A percentile compares a stretch with the other conserved stretches of the same genome.
Evolutionary conservation across 2,888 invertebrate genomes (phyloP).

Genomic region (Mactromeris polynyma): DNA sequence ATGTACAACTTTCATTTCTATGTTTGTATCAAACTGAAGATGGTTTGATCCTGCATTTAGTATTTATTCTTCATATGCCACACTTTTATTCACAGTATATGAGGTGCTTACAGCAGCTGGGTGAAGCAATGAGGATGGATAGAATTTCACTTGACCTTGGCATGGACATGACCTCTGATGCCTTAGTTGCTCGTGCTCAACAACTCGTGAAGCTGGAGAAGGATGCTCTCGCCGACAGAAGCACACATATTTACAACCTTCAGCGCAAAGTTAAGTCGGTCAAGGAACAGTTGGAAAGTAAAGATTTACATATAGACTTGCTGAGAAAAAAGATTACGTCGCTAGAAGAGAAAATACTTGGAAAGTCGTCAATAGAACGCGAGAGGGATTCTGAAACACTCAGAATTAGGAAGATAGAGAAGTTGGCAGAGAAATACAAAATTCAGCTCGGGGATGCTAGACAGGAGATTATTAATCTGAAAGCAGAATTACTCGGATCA

Average conservation of each 20-base stretch:
- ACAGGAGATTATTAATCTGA: constrained; percentile 93
- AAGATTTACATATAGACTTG: constrained; percentile 96
- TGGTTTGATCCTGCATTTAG: no score
- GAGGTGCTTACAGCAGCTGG: constrained; percentile 94
- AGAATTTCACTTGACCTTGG: constrained; percentile 94
- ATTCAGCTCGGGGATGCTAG: constrained; percentile 94
- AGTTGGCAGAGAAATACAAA: constrained; percentile 94
- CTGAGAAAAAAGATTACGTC: constrained; percentile 92
- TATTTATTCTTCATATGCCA: background rate
- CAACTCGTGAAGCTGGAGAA: constrained; percentile 93
- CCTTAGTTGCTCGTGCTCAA: constrained; percentile 94
- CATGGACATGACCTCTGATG: constrained; percentile 94
- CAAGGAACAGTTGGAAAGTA: constrained; percentile 95
- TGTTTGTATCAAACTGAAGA: no score
- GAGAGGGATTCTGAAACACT: constrained; percentile 83
- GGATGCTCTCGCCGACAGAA: constrained; percentile 94
- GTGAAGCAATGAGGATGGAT: constrained; percentile 94
- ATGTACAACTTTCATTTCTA: no score
- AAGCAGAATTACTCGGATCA: constrained; percentile 89
- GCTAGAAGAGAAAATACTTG: constrained; percentile 83
- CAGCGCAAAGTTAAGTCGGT: constrained; percentile 94
- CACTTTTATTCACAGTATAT: constrained; percentile 79
- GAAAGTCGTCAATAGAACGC: constrained; percentile 82
- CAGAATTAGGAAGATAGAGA: constrained; percentile 90
- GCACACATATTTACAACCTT: constrained; percentile 95